Evolutionary conservation across 2,797 vertebrate genomes (phyloP).

Genomic region (Eremophila alpestris): DNA sequence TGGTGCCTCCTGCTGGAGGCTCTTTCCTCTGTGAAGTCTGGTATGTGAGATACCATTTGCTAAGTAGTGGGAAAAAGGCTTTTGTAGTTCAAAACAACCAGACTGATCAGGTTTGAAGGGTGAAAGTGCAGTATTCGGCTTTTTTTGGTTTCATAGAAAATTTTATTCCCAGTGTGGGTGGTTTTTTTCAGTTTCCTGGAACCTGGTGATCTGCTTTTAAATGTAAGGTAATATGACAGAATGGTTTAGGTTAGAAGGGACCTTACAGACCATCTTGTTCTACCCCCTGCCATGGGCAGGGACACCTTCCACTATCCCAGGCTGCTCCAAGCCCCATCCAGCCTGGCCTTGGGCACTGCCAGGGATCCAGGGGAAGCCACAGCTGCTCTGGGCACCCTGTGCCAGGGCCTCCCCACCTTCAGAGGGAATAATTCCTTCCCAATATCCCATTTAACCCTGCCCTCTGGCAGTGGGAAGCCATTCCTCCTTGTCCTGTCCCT

Average conservation of each 20-base stretch:
- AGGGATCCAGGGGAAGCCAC: not conserved
- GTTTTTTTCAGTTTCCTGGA: not conserved
- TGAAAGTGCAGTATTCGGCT: not conserved
- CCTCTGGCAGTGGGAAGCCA: not conserved
- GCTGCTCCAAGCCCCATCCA: not conserved
- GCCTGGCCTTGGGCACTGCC: rapidly evolving
- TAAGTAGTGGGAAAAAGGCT: not conserved
- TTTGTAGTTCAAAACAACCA: not conserved
- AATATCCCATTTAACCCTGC: not conserved
- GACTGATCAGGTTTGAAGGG: not conserved
- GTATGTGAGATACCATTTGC: not conserved
- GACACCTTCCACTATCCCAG: not conserved
- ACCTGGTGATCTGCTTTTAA: not conserved
- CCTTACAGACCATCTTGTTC: not conserved
- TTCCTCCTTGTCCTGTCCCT: not conserved
- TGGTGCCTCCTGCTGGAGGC: not conserved
- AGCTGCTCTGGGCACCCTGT: not conserved
- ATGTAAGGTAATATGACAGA: not conserved
- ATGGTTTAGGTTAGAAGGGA: not conserved
- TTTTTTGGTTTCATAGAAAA: not conserved
- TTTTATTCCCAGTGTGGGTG: not conserved
- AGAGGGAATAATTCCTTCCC: rapidly evolving
- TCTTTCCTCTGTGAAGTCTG: not conserved
- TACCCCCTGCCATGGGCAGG: not conserved
- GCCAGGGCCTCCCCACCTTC: not conserved